Base-by-base conservation (phyloP, 1,140 invertebrate genomes). In the Copidosoma floridanum region DNA sequence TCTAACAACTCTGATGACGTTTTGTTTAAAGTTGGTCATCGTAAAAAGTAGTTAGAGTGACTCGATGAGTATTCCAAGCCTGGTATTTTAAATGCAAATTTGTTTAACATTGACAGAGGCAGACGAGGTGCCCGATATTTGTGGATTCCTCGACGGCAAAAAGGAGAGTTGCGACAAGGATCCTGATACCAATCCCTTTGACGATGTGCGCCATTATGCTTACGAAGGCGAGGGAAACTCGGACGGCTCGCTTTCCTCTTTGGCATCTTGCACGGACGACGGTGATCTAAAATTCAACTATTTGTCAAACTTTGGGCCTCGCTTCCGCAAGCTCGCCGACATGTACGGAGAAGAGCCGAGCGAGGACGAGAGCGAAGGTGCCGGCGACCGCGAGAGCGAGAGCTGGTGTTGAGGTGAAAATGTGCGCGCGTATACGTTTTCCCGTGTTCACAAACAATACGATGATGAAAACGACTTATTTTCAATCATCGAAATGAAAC, bases 201-300 rank as follows among this genome's bases (percentile, higher is more conserved):
- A 98, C 76, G 95, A 97, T 81, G 90, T 97, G 1, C 86, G 95
- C 44, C 93, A 97, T 78, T 98, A 97, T 77, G 94, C 92, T 24
- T 97, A 97, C 71, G 95, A 98, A 80, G 95, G 96, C 14, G 94
- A 95, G 74, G 94, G 94, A 52, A 97, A 96, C 73, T 90, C 90
- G 37, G 85, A 85, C 55, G 94, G 94, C 57, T 97, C 94, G 7
- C 81, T 97, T 1, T 97, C 95, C 29, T 97, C 95, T 4, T 82
- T 98, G 44, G 92, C 93, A 57, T 95, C 94, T 61, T 93, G 91
- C 72, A 95, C 92, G 53, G 94, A 97, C 73, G 94, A 95, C 71
- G 92, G 92, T 50, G 94, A 96, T 81, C 86, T 97, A 65, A 95
- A 98, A 74, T 98, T 97, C 81, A 95, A 98, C 78, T 97, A 97